Conservation (phyloP, 1,140 invertebrate species). For the Eueides isabella region DNA sequence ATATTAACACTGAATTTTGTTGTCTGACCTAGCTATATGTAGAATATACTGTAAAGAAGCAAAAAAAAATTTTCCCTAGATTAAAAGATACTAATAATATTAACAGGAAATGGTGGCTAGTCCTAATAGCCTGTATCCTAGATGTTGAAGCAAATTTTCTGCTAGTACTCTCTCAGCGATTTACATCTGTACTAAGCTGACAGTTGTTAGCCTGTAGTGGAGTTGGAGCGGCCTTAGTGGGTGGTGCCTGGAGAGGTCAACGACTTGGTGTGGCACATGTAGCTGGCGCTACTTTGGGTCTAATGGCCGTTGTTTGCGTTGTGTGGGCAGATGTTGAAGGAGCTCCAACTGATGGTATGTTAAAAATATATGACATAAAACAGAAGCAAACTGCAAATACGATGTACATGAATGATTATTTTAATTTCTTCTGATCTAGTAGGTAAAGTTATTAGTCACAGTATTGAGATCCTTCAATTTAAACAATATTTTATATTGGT, state of each 20-base stretch:
- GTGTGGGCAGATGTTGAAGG: slow-evolving; percentile 92
- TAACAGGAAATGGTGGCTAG: slow-evolving; percentile 67
- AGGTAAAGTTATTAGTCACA: too few relatives aligned
- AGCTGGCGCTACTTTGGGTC: slow-evolving; percentile 89
- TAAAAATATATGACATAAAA: slow-evolving; percentile 15
- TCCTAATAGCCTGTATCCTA: slow-evolving; percentile 66
- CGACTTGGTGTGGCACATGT: slow-evolving; percentile 87
- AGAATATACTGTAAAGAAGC: not conserved
- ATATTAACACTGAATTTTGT: too few relatives aligned
- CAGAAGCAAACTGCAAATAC: too few relatives aligned
- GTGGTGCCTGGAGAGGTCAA: slow-evolving; percentile 87
- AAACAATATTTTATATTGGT: too few relatives aligned
- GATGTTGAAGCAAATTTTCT: slow-evolving; percentile 86
- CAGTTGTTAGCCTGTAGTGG: slow-evolving; percentile 94
- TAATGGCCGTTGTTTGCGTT: slow-evolving; percentile 92
- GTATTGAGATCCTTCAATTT: too few relatives aligned
- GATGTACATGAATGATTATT: too few relatives aligned
- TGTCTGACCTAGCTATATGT: not conserved
- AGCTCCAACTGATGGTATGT: slow-evolving; percentile 83
- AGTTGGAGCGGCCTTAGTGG: slow-evolving; percentile 91
- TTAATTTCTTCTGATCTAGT: too few relatives aligned
- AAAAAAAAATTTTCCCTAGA: too few relatives aligned
- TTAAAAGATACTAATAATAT: not conserved
- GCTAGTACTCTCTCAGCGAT: slow-evolving; percentile 75
- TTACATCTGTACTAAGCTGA: slow-evolving; percentile 82